Evolutionary conservation across 2,888 invertebrate species (phyloP), one percentile per base, ranked within the genome.

Genomic region (Tridacna gigas): DNA sequence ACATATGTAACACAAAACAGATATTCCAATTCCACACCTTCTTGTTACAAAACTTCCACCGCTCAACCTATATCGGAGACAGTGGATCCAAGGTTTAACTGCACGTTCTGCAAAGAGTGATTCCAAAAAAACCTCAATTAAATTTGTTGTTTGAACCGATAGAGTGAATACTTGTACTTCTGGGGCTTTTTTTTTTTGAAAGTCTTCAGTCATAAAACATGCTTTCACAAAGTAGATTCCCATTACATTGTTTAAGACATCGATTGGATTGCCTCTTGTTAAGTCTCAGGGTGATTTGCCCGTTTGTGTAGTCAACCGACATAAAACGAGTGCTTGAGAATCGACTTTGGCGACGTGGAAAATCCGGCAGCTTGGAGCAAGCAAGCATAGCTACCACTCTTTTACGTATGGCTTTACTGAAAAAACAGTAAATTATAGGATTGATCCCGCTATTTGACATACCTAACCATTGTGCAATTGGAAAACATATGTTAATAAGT

Each of bases 381-480:
- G 84, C 80, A 12, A 88, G 60, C 80, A 91, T 83, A 3, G 87
- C 83, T n/a, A 88, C 86, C 94, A 98, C 98, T 12, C 98, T 98
- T 83, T 97, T 96, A 0, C 98, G 96, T 94, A 97, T 99, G 94
- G 98, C 98, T 94, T 98, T 97, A 95, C 98, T 98, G 95, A 98
- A 98, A 95, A 98, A 98, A 2, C 98, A 98, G 95, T 98, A 98
- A 80, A 99, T 96, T 84, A 99, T 97, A 0, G 98, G 98, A 95
- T 99, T 99, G 92, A 98, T 98, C 96, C 98, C 98, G 28, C 98
- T 98, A 95, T 99, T 99, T 26, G 98, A 97, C 0, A 98, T 97
- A 9, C 98, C 98, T 69, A 99, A 95, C 98, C 98, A 98, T 94
- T 98, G 98, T 0, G 98, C 98, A 74, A 98, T 96, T 11, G 98